Base-by-base conservation (phyloP, 2,113 vertebrate genomes). In the Caranx melampygus region DNA sequence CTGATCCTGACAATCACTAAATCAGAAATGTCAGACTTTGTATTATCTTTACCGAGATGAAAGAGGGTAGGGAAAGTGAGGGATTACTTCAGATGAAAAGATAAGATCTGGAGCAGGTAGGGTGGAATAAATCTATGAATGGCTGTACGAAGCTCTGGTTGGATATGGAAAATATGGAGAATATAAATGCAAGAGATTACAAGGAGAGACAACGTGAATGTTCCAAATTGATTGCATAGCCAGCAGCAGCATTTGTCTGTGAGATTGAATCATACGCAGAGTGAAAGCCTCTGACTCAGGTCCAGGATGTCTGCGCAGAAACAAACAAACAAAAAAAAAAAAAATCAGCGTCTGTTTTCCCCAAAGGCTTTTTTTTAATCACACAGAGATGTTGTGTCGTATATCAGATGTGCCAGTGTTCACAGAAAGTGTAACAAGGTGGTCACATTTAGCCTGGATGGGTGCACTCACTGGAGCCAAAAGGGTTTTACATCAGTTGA, bases 171-270 rank as follows among this genome's bases (percentile, higher is more conserved):
- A 72, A 66, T 10, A 58, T 1, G n/a, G 13, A 59, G 35, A 11
- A 44, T 18, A 14, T 35, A 14, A 16, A 72, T 47, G 15, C 55
- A 34, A 44, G 44, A 55, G 34, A 42, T 7, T 42, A 35, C 45
- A 14, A 33, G 37, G 54, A 40, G 47, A 40, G 47, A 96, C 57
- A 68, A 7, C 11, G 33, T 40, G 40, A 59, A 26, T 65, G 15
- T 45, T 67, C 16, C 31, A 37, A 67, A 54, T 31, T 31, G 47
- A 68, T 78, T 61, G 49, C 26, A 21, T 70, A 9, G 95, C 95
- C 84, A 97, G 96, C 96, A 0, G 97, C 96, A 6, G 95, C 96
- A 94, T 20, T 96, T 96, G 83, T 97, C 96, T 96, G 91, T 86
- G 95, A 95, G 1, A 92, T 15, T 68, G 20, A 78, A 76, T 74